phyloP scores from a whole-genome alignment of 1,140 invertebrate genomes.

The Cardiocondyla obscurior region DNA sequence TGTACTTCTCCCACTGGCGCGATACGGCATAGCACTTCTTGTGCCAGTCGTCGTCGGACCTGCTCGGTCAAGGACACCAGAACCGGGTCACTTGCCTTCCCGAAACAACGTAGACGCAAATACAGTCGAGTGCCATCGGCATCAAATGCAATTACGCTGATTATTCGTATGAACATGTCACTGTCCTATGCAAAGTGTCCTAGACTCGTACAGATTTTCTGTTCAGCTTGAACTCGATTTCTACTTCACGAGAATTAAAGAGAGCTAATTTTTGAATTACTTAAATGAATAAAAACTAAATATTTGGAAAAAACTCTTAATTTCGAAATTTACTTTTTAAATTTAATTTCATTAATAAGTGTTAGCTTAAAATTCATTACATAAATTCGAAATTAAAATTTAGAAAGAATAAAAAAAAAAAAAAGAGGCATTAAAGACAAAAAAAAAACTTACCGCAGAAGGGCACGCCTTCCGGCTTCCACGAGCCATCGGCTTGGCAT shows the following conservation, averaged over 20 bases:
- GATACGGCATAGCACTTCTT: slow-evolving; percentile 51
- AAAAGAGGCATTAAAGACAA: background rate
- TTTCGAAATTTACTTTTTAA: background rate
- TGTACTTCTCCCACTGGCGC: slow-evolving; percentile 62
- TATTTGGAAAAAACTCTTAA: background rate
- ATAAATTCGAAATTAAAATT: background rate
- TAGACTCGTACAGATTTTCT: background rate
- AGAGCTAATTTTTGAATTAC: background rate
- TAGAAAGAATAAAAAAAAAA: background rate
- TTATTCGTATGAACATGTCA: background rate
- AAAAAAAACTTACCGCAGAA: slow-evolving; percentile 94
- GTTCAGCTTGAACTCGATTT: background rate
- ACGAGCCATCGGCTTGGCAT: slow-evolving; percentile 90
- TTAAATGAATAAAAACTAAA: background rate
- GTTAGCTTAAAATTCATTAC: too few species aligned
- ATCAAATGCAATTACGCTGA: background rate
- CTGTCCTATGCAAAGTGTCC: background rate
- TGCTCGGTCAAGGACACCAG: slow-evolving; percentile 73
- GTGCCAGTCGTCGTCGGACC: slow-evolving; percentile 39
- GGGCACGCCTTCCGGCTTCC: slow-evolving; percentile 96
- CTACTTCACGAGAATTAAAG: background rate
- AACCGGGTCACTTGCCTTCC: slow-evolving; percentile 61
- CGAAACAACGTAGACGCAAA: slow-evolving; percentile 47
- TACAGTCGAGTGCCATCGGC: background rate
- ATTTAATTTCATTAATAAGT: background rate